Percentiles rank a stretch among this genome's conserved stretches.
These are phyloP conservation scores for Agelaius tricolor DNA, from an alignment of 2,113 vertebrate species.

Conservation along the genomic window DNA sequence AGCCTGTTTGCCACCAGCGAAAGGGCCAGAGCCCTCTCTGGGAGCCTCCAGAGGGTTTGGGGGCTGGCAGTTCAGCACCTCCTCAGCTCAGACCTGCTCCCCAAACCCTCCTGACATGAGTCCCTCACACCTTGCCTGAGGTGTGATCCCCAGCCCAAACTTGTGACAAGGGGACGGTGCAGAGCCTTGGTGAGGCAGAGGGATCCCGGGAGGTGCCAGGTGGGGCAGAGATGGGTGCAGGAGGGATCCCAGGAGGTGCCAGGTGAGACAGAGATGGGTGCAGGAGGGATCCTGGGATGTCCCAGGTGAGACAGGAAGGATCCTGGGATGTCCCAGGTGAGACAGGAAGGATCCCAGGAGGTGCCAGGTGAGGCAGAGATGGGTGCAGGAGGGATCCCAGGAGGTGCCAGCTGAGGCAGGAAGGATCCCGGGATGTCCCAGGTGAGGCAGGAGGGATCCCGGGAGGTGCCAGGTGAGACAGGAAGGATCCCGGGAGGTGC, in stretches of 20 bases:
- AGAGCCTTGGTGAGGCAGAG: accelerated
- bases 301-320: neutral
- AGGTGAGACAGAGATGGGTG: neutral
- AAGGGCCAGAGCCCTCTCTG: neutral
- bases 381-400: neutral
- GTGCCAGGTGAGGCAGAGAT: too few species aligned
- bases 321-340: neutral
- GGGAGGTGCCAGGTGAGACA: neutral
- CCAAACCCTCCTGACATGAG: accelerated
- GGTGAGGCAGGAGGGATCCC: neutral
- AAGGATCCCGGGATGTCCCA: neutral
- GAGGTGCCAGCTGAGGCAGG: neutral
- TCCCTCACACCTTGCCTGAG: too few species aligned
- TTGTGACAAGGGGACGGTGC: neutral
- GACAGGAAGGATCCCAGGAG: too few species aligned
- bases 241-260: neutral
- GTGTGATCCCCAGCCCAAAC: neutral
- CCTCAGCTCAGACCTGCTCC: neutral
- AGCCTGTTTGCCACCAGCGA: neutral
- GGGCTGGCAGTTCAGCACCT: neutral
- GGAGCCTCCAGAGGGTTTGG: too few species aligned
- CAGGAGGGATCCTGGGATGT: neutral
- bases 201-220: neutral
- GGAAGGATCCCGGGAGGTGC: neutral
- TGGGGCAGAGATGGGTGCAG: neutral